Evolutionary conservation across 2,113 vertebrate species (phyloP), one percentile per base, ranked within the genome.

Genomic region (Oreochromis aureus): DNA sequence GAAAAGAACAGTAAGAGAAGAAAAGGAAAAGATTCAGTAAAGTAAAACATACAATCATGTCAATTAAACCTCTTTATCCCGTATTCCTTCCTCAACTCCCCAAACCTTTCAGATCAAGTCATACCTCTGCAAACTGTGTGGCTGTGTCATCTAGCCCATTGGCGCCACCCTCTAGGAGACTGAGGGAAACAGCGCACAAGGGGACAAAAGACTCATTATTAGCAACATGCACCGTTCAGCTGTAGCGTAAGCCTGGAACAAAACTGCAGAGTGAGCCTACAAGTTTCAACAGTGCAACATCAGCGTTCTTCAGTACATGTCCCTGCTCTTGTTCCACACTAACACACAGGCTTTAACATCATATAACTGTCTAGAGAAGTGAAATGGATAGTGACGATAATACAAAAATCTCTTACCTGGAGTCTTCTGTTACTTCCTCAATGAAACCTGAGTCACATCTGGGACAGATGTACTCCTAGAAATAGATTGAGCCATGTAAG

Each of bases 391-490:
- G 4, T 2, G 2, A 44, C 13, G 56, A 30, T 19, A 59, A 11
- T 53, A 81, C 51, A 53, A 24, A 48, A 4, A 55, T 39, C 54
- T 36, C 89, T 91, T 95, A 99, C 98, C 98, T 98, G 95, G 98
- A 98, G 90, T 98, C 98, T 90, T 98, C 98, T 24, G 98, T 98
- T 92, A 99, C 97, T 96, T 99, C 98, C 90, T 99, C 98, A 18
- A 99, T 98, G 84, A 99, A 99, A 80, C 98, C 98, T 1, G 98
- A 99, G 81, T 99, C 98, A 92, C 98, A 98, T 90, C 97, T 95
- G 5, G 98, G 98, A 91, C 98, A 99, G 46, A 97, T 98, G 91
- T 97, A 99, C 84, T 98, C 98, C 98, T 99, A 93, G 48, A 95
- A 87, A 82, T 24, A 80, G 5, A 59, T 36, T 19, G 32, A 73